Base-by-base conservation (phyloP, 2,113 vertebrate genomes). In the Arizona elegans region DNA sequence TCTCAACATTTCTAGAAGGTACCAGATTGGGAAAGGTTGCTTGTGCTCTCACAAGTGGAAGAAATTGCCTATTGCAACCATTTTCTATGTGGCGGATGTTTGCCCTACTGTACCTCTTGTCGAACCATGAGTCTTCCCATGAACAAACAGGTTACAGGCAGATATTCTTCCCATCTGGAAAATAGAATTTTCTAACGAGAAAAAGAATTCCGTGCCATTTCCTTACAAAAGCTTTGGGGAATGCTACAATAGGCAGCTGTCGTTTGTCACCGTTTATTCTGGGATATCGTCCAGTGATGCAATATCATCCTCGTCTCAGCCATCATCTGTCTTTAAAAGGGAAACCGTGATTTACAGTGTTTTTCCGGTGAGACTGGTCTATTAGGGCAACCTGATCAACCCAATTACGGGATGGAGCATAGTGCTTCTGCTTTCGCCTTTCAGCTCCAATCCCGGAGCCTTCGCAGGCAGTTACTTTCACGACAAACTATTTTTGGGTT, bases 51-150 rank as follows among this genome's bases (percentile, higher is more conserved):
- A 43, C 21, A 55, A 26, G 58, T 1, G 33, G 70, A 55, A 11
- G 50, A 17, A 54, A 54, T 23, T 13, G 6, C 53, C 50, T 81
- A 50, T 81, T 81, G 9, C 21, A 52, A 50, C 23, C 12, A 26
- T 87, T 87, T 52, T 87, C 47, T 52, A 47, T 26, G 24, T 52
- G 1, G 21, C 13, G 10, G 47, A 7, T 9, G 17, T 81, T 81
- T 38, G 75, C 19, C 7, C 33, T 43, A 43, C 8, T 43, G 33
- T 43, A 17, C 17, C 75, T 43, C 75, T 62, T 43, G 75, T 21
- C 19, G 0, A 81, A 43, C 33, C 54, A 58, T 5, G 4, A 23
- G 23, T 0, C 0, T 8, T 13, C 52, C 53, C 65, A 47, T 0
- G 0, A 9, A 10, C 52, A 38, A 91, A 85, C 6, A 13, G 55